Percentiles rank a stretch among this genome's conserved stretches.
Conservation (phyloP, 1,140 invertebrate genomes). For the Riptortus pedestris region DNA sequence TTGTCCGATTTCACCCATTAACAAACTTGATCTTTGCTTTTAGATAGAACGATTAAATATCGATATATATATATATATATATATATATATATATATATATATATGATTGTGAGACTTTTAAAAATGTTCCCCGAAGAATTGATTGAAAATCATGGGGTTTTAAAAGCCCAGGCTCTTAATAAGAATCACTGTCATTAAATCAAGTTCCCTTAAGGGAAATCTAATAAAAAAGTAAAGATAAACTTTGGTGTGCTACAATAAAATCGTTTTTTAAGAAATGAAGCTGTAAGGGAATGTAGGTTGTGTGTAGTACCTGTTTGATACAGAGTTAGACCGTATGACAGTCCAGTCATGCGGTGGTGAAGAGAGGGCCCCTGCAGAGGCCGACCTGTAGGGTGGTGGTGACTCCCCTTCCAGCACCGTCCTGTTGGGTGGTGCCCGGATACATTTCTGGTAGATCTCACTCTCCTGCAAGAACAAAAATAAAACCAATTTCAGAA, state of each 20-base stretch:
- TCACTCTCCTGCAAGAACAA: constrained; percentile 47
- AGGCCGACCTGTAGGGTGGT: constrained; percentile 45
- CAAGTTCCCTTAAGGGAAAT: background rate
- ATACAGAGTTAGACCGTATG: constrained; percentile 9
- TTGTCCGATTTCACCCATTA: too few species aligned
- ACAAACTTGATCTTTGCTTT: too few species aligned
- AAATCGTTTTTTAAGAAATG: too few species aligned
- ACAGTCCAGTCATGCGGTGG: constrained; percentile 7
- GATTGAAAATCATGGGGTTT: background rate
- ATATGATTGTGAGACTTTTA: background rate
- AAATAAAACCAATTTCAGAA: too few species aligned
- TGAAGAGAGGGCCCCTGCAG: constrained; percentile 1
- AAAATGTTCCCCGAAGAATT: background rate
- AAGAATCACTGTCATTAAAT: background rate
- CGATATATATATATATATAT: background rate
- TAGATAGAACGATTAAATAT: too few species aligned
- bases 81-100: constrained; percentile 10
- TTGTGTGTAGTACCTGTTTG: too few species aligned
- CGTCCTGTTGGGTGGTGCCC: constrained; percentile 59
- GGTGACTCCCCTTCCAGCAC: constrained; percentile 55
- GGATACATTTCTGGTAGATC: constrained; percentile 56
- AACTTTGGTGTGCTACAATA: background rate
- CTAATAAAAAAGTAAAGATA: background rate
- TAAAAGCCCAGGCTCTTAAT: background rate
- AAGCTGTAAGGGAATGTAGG: too few species aligned